Conservation (phyloP, 2,888 invertebrate species). For the Rhingia campestris region DNA sequence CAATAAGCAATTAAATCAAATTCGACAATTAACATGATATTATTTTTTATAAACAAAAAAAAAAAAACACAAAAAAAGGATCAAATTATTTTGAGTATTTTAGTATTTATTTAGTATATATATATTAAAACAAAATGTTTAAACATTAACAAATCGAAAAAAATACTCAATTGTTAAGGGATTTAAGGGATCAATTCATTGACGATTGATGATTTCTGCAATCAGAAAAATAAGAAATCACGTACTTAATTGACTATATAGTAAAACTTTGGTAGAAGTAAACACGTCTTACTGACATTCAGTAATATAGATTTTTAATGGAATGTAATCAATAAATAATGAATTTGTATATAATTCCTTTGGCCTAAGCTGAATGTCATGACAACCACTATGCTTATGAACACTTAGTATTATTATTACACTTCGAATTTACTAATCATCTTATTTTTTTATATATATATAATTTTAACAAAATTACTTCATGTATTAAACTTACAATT, state of each 20-base stretch:
- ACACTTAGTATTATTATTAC: conserved; percentile 73
- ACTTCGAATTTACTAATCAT: conserved; percentile 73
- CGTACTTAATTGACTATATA: conserved; percentile 67
- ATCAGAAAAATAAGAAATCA: conserved; percentile 72
- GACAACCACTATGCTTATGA: conserved; percentile 74
- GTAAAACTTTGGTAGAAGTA: conserved; percentile 72
- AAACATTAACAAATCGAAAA: conserved; percentile 48
- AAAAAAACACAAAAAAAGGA: conserved; percentile 39
- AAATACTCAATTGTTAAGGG: conserved; percentile 71
- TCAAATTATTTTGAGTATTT: conserved; percentile 70
- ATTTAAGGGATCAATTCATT: conserved; percentile 64
- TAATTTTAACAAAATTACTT: conserved; percentile 68
- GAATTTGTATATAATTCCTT: conserved; percentile 71
- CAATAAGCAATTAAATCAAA: conserved; percentile 72
- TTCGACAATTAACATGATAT: conserved; percentile 71
- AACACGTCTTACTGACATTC: conserved; percentile 73
- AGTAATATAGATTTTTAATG: conserved; percentile 67
- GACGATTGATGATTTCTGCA: conserved; percentile 70
- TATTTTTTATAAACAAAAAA: conserved; percentile 52
- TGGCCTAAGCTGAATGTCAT: conserved; percentile 74
- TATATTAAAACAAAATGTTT: conserved; percentile 21
- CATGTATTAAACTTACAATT: conserved; percentile 68
- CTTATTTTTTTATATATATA: conserved; percentile 50
- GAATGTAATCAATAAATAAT: conserved; percentile 60
- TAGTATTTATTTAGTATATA: conserved; percentile 71